Evolutionary conservation across 92 coral and sea anemone genomes (phyloP).

Genomic region (Bergia puertoricense): DNA sequence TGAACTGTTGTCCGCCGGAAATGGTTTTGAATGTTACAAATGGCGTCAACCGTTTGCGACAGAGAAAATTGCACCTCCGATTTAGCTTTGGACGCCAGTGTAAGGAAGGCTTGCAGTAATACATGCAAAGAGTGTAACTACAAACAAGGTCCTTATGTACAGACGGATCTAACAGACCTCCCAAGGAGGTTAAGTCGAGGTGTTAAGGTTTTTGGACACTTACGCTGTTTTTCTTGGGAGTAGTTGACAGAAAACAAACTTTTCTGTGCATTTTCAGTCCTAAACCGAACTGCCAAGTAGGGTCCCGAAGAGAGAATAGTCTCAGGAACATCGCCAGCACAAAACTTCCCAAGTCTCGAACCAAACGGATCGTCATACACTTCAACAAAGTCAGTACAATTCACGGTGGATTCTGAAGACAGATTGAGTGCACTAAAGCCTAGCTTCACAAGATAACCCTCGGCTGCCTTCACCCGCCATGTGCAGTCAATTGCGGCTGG

Average conservation of each 20-base stretch:
- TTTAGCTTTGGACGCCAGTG: too few species aligned
- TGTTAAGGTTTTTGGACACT: neutral
- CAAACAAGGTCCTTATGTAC: too few species aligned
- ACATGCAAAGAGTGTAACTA: too few species aligned
- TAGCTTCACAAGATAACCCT: neutral
- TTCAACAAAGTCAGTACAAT: constrained; percentile 32
- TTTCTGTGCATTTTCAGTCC: constrained; percentile 19
- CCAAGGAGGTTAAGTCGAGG: too few species aligned
- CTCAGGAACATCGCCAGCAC: constrained; percentile 20
- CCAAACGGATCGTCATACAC: constrained; percentile 41
- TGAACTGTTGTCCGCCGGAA: too few species aligned
- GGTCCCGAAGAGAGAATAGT: constrained; percentile 30
- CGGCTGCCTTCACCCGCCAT: constrained; percentile 25
- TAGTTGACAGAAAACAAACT: constrained; percentile 14
- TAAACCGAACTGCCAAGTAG: constrained; percentile 24
- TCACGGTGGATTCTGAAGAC: neutral
- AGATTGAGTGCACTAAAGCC: constrained; percentile 19
- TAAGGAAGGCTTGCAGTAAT: too few species aligned
- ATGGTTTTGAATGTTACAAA: too few species aligned
- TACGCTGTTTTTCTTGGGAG: constrained; percentile 12
- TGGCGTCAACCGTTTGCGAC: too few species aligned
- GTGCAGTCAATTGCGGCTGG: constrained; percentile 26
- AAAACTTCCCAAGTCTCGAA: constrained; percentile 21
- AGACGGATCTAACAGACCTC: too few species aligned
- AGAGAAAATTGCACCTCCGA: too few species aligned